phyloP scores from a whole-genome alignment of 2,888 invertebrate species.

The Calliphora vomitoria region DNA sequence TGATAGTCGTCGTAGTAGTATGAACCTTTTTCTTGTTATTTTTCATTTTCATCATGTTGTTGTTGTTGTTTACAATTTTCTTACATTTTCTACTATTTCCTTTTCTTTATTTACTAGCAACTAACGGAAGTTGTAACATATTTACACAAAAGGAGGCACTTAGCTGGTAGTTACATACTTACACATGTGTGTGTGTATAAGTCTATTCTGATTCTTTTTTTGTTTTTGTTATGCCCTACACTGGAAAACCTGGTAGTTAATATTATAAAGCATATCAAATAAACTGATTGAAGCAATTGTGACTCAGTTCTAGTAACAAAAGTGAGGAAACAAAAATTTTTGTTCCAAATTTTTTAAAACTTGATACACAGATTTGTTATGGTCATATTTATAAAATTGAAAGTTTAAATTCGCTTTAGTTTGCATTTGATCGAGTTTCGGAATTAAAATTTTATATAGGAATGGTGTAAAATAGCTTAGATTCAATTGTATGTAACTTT shows the following conservation, averaged over 20 bases:
- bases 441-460: too few species aligned
- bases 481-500: too few species aligned
- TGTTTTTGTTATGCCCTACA: constrained; percentile 21
- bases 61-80: constrained; percentile 67
- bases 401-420: too few species aligned
- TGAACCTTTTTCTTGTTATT: constrained; percentile 64
- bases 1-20: constrained; percentile 23
- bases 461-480: too few species aligned
- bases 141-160: constrained; percentile 72
- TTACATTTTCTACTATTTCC: constrained; percentile 70
- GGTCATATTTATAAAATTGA: too few species aligned
- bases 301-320: too few species aligned
- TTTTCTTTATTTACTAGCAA: constrained; percentile 72
- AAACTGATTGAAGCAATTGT: too few species aligned
- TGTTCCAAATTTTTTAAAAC: too few species aligned
- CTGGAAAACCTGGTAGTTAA: constrained; percentile 5
- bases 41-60: constrained; percentile 47
- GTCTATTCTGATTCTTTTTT: constrained; percentile 1
- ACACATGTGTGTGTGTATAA: background rate
- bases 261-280: background rate
- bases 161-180: constrained; percentile 53
- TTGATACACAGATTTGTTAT: too few species aligned
- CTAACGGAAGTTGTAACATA: constrained; percentile 74
- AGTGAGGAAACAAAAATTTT: too few species aligned
- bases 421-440: too few species aligned